Percentiles rank a stretch among this genome's conserved stretches.
These are phyloP conservation scores for Cosmia pyralina DNA, from an alignment of 2,888 invertebrate species.

Conservation along the genomic window DNA sequence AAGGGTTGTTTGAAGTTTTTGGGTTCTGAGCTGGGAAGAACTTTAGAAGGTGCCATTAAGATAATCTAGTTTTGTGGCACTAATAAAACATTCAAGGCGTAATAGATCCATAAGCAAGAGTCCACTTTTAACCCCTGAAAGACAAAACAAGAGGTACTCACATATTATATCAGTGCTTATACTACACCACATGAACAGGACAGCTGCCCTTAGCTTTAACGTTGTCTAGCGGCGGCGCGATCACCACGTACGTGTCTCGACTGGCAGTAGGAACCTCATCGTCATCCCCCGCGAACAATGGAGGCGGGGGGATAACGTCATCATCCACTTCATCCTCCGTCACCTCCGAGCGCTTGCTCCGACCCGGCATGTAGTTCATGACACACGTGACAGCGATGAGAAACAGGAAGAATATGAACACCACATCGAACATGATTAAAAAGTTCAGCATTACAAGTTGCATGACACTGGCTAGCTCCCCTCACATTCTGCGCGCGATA, in stretches of 20 bases:
- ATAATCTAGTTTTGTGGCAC: no score
- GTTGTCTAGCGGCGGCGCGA: slow-evolving; percentile 84
- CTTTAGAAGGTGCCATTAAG: not conserved
- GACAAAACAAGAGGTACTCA: slow-evolving; percentile 69
- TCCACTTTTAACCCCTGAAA: not conserved
- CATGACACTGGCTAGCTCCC: slow-evolving; percentile 88
- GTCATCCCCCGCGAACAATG: slow-evolving; percentile 84
- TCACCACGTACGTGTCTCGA: slow-evolving; percentile 88
- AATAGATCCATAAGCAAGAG: no score
- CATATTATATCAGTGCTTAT: slow-evolving; percentile 85
- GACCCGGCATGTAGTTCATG: slow-evolving; percentile 94
- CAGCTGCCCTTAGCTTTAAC: slow-evolving; percentile 84
- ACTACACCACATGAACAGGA: slow-evolving; percentile 88
- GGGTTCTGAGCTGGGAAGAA: not conserved
- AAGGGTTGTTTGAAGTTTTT: slow-evolving; percentile 32
- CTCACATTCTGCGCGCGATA: slow-evolving; percentile 83
- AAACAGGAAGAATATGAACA: slow-evolving; percentile 96
- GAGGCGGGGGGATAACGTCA: slow-evolving; percentile 88
- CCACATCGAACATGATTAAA: slow-evolving; percentile 96
- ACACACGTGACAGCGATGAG: slow-evolving; percentile 95
- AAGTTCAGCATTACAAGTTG: slow-evolving; percentile 96
- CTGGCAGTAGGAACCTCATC: slow-evolving; percentile 77
- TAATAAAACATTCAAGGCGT: not conserved
- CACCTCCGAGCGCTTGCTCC: slow-evolving; percentile 85
- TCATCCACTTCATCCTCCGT: slow-evolving; percentile 86